Evolutionary conservation across 2,888 invertebrate genomes (phyloP).

Genomic region (Rhingia rostrata): DNA sequence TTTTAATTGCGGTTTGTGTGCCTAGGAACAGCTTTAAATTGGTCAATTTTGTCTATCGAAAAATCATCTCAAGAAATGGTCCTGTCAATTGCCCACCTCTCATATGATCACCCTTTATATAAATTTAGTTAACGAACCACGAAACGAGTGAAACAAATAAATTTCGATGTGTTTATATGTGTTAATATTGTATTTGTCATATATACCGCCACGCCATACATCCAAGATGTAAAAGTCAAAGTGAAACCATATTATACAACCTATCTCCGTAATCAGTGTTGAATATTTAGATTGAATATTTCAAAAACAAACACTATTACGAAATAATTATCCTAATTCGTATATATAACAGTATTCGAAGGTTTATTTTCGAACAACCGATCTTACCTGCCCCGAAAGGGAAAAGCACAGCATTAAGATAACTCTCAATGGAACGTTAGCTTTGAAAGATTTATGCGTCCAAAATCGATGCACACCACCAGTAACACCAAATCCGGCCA

Average conservation of each 20-base stretch:
- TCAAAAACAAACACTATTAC: background rate
- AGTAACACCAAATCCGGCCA: conserved; percentile 87
- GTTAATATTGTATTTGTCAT: too few species aligned
- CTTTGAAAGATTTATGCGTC: conserved; percentile 88
- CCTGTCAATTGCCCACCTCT: too few species aligned
- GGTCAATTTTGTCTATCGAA: too few species aligned
- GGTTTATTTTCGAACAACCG: background rate
- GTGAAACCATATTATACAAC: background rate
- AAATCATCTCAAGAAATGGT: too few species aligned
- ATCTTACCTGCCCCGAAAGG: conserved; percentile 87
- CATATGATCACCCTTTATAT: too few species aligned
- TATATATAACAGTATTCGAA: background rate
- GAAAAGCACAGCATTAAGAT: conserved; percentile 86
- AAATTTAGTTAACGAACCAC: too few species aligned
- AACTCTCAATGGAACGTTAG: conserved; percentile 85
- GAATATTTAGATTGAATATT: background rate
- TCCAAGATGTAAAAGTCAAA: too few species aligned
- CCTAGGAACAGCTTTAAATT: too few species aligned
- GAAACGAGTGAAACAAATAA: too few species aligned
- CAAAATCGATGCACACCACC: conserved; percentile 88
- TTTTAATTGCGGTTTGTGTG: too few species aligned
- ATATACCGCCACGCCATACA: too few species aligned
- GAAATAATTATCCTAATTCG: conserved; percentile 15
- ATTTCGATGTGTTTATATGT: too few species aligned
- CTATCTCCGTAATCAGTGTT: background rate